Evolutionary conservation across 2,113 vertebrate genomes (phyloP).

Genomic region (Hypomesus transpacificus): DNA sequence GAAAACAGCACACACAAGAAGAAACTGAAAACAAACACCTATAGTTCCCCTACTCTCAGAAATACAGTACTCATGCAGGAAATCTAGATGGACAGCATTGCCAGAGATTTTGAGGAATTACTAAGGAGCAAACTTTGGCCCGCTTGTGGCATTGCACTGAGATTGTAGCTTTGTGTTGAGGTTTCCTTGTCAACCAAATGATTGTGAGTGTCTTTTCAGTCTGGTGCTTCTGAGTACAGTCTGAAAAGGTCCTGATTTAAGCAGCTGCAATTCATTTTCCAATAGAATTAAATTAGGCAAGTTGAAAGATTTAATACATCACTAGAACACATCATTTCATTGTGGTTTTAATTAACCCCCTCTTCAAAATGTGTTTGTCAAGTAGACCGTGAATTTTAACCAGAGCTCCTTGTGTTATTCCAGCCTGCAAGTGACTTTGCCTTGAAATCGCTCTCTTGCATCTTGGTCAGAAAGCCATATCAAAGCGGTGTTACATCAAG

Average conservation of each 20-base stretch:
- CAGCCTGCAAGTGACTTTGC: not conserved
- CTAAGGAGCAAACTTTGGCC: not conserved
- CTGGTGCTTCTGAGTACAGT: no score
- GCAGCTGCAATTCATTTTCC: no score
- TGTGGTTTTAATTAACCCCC: not conserved
- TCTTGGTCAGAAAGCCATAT: constrained; percentile 1
- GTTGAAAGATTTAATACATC: not conserved
- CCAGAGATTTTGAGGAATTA: not conserved
- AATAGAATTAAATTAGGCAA: no score
- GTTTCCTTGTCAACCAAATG: not conserved
- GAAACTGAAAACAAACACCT: constrained; percentile 20
- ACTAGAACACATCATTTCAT: not conserved
- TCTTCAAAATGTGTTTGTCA: not conserved
- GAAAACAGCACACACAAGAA: constrained; percentile 15
- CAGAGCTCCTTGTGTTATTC: not conserved
- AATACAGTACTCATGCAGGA: not conserved
- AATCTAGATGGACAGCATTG: not conserved
- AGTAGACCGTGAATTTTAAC: not conserved
- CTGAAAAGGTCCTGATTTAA: no score
- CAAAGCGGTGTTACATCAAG: not conserved
- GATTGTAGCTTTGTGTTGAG: not conserved
- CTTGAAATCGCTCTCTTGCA: not conserved
- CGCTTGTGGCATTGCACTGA: not conserved
- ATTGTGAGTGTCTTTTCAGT: no score
- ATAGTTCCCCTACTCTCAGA: constrained; percentile 11